Evolutionary conservation across 1,140 invertebrate genomes (phyloP), one percentile per base, ranked within the genome.

Genomic region (Asobara japonica): DNA sequence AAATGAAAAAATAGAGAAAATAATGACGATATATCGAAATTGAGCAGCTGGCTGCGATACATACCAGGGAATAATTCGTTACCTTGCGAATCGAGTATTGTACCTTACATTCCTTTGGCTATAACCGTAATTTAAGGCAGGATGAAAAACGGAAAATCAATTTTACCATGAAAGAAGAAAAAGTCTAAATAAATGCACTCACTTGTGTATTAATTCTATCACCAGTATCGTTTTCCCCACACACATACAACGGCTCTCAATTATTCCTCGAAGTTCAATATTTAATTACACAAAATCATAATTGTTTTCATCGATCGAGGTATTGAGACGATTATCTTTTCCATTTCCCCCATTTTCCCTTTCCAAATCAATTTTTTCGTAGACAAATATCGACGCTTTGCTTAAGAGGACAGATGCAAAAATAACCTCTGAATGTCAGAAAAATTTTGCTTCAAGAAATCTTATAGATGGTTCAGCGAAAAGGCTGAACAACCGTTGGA

Each of bases 101-200:
- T 88, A 87, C 84, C 82, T 83, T 88, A 88, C 86, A 88, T 88
- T 88, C 86, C 86, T 88, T 87, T 86, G 86, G 86, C 85, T 88
- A 86, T 88, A 87, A 87, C 79, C 65, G 76, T 86, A 87, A 85
- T 83, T 81, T 85, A 84, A 84, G 79, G 22, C 20, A 56, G 22
- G 22, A 62, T 62, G n/a, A 62, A 62, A 62, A 62, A 62, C 18
- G 7, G 31, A 36, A 45, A 13, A 5, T 48, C 41, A 3, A 62
- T 62, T 62, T 62, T 30, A 30, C n/a, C n/a, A 62, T 27, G 27
- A 56, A 7, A 51, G 45, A 20, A 51, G 16, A 38, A 38, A 38
- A 38, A 38, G 2, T 3, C n/a, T 38, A 51, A 51, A n/a, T n/a
- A 25, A 56, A 56, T 56, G 51, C 51, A 56, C 31, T 36, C 31